A percentile compares a stretch with the other conserved stretches of the same genome.
Evolutionary conservation across 2,797 vertebrate species (phyloP).

Genomic region (Silurus lanzhouensis): DNA sequence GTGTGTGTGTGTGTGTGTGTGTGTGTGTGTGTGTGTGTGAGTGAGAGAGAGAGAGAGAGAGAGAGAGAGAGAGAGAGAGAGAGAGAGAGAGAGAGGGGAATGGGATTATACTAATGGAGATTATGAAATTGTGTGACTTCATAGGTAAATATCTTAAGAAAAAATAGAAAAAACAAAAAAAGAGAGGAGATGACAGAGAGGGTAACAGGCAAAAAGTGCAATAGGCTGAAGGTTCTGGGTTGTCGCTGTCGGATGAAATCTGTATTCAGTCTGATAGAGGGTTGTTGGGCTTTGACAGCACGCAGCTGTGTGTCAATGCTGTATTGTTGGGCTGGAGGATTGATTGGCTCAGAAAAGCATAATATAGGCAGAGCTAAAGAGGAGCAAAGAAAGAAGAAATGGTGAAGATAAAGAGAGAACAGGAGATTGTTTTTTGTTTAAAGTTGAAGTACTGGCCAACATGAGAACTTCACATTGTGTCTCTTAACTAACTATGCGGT

Average conservation of each 20-base stretch:
- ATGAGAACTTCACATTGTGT: constrained; percentile 73
- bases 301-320: constrained; percentile 68
- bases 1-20: too few species aligned
- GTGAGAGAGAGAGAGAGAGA: too few species aligned
- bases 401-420: constrained; percentile 57
- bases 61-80: neutral
- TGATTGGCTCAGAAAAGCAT: constrained; percentile 79
- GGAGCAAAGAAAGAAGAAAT: constrained; percentile 53
- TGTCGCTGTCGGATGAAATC: constrained; percentile 18
- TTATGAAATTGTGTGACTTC: neutral
- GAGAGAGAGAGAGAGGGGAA: neutral
- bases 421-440: constrained; percentile 58
- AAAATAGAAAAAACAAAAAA: neutral
- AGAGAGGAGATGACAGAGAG: constrained; percentile 16
- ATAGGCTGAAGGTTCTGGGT: neutral
- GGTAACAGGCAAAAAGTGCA: neutral
- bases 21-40: too few species aligned
- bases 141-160: neutral
- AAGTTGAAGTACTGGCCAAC: constrained; percentile 63
- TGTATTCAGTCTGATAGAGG: constrained; percentile 27
- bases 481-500: constrained; percentile 74
- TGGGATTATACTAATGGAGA: neutral
- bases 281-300: constrained; percentile 52
- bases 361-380: constrained; percentile 73
- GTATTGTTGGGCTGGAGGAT: constrained; percentile 68